phyloP scores from a whole-genome alignment of 2,888 invertebrate genomes.

The Cataglyphis livida region DNA sequence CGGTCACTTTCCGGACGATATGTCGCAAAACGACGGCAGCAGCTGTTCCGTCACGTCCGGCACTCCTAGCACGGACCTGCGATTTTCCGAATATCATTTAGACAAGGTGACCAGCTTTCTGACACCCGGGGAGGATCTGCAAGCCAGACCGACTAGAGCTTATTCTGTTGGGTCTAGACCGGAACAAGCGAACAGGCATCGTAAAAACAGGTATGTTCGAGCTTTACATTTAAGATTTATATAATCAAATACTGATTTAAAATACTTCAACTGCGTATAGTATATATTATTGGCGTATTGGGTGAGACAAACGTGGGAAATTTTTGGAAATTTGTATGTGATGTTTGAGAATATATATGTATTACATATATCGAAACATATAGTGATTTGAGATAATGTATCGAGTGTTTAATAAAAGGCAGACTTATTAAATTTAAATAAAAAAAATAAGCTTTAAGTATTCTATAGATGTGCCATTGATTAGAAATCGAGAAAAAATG shows the following conservation, averaged over 20 bases:
- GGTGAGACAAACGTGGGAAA: background rate
- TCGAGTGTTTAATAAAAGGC: background rate
- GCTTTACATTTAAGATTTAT: background rate
- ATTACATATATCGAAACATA: background rate
- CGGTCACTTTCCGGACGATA: slow-evolving; percentile 84
- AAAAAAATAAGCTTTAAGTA: background rate
- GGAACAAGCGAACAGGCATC: slow-evolving; percentile 87
- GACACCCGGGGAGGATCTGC: slow-evolving; percentile 88
- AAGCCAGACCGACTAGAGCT: slow-evolving; percentile 90
- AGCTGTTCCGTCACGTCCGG: slow-evolving; percentile 92
- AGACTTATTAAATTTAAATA: background rate
- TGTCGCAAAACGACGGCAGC: slow-evolving; percentile 89
- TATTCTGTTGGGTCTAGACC: slow-evolving; percentile 95
- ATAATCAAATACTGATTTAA: background rate
- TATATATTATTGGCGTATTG: background rate
- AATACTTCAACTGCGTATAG: too few species aligned
- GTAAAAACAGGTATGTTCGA: slow-evolving; percentile 84
- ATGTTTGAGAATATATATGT: background rate
- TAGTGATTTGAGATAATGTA: background rate
- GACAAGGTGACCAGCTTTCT: slow-evolving; percentile 93
- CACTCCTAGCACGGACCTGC: slow-evolving; percentile 92
- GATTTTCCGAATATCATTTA: slow-evolving; percentile 92
- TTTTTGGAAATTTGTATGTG: background rate
- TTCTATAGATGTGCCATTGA: background rate
- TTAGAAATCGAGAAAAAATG: background rate